Evolutionary conservation across 2,797 vertebrate species (phyloP).

Genomic region (Silurus lanzhouensis): DNA sequence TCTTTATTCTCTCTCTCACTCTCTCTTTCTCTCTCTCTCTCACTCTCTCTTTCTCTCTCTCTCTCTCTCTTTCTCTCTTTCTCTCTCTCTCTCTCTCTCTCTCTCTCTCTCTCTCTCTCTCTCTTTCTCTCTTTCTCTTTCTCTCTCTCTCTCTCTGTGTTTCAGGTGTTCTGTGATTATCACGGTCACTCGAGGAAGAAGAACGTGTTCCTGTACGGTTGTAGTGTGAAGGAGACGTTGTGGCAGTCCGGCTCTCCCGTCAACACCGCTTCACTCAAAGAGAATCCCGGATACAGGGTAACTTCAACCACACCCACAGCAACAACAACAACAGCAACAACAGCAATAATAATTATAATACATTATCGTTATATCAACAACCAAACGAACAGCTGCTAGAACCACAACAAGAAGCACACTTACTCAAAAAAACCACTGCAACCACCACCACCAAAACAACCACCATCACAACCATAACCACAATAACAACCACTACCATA

Average conservation of each 20-base stretch:
- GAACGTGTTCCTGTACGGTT: constrained; percentile 92
- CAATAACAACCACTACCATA: neutral
- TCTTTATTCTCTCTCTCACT: neutral
- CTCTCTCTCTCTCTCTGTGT: neutral
- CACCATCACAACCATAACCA: neutral
- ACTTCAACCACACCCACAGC: neutral
- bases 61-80: neutral
- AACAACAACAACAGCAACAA: neutral
- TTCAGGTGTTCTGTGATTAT: constrained; percentile 93
- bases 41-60: neutral
- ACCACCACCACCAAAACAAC: neutral
- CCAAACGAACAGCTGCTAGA: no score
- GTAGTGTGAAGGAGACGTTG: constrained; percentile 90
- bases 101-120: neutral
- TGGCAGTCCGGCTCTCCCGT: constrained; percentile 85
- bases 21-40: neutral
- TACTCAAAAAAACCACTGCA: neutral
- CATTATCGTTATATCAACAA: neutral
- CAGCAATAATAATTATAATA: neutral
- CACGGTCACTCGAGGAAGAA: constrained; percentile 94
- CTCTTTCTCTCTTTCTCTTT: neutral
- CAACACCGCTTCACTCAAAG: constrained; percentile 72
- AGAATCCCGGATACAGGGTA: constrained; percentile 89
- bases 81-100: neutral
- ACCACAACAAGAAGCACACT: neutral